Evolutionary conservation across 1,140 invertebrate species (phyloP).

Genomic region (Eubasilissa regina): DNA sequence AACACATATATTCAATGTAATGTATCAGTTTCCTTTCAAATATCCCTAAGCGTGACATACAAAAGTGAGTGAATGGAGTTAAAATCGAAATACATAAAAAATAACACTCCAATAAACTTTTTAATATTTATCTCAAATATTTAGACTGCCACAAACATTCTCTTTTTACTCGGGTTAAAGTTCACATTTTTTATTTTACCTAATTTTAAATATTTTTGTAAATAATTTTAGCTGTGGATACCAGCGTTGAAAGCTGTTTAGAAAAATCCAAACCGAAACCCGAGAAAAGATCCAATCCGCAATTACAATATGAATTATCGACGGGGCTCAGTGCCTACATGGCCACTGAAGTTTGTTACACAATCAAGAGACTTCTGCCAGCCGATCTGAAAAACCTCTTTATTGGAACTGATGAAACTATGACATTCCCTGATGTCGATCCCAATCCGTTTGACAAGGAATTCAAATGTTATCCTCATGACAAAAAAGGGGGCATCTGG

Average conservation of each 20-base stretch:
- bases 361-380: slow-evolving; percentile 85
- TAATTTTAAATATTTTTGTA: background rate
- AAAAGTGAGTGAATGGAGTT: too few relatives aligned
- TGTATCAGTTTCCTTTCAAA: too few relatives aligned
- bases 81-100: too few relatives aligned
- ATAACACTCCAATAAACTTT: too few relatives aligned
- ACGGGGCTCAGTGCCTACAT: slow-evolving; percentile 85
- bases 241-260: slow-evolving; percentile 48
- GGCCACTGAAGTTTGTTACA: slow-evolving; percentile 84
- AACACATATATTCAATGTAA: too few relatives aligned
- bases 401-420: slow-evolving; percentile 62
- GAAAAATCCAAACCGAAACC: slow-evolving; percentile 51
- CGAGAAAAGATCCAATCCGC: slow-evolving; percentile 63
- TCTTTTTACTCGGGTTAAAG: background rate
- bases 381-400: slow-evolving; percentile 90
- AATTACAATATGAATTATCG: slow-evolving; percentile 75
- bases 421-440: slow-evolving; percentile 63
- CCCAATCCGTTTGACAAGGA: slow-evolving; percentile 82
- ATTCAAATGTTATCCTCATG: slow-evolving; percentile 74
- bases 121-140: too few relatives aligned
- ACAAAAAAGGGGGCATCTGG: slow-evolving; percentile 87
- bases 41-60: too few relatives aligned
- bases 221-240: slow-evolving; percentile 49
- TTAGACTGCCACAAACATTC: too few relatives aligned
- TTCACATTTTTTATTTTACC: background rate